These are phyloP conservation scores for Arge pagana DNA, from an alignment of 2,888 invertebrate species.

Conservation along the genomic window DNA sequence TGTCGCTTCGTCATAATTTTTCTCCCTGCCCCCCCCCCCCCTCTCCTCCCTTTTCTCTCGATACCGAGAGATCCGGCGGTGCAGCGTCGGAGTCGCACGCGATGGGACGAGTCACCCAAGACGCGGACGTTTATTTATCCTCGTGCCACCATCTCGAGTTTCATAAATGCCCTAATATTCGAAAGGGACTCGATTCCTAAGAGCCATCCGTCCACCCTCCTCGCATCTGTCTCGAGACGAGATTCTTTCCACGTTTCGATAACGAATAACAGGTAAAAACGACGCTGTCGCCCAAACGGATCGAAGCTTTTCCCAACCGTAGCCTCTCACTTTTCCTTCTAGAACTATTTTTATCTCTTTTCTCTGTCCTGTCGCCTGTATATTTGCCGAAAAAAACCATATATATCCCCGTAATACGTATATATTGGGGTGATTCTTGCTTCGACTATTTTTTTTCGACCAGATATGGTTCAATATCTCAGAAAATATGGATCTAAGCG, in stretches of 20 bases:
- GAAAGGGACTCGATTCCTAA: slow-evolving; percentile 17
- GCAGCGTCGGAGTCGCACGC: background rate
- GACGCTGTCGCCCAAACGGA: too few species aligned
- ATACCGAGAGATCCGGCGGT: background rate
- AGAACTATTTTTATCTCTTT: too few species aligned
- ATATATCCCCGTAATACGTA: too few species aligned
- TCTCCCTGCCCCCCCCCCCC: background rate
- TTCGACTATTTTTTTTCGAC: too few species aligned
- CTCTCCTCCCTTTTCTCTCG: background rate
- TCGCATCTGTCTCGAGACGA: background rate
- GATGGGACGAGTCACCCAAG: background rate
- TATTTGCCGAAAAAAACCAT: too few species aligned
- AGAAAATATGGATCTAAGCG: too few species aligned
- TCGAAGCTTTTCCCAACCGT: too few species aligned
- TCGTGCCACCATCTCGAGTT: slow-evolving; percentile 29
- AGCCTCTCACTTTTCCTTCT: too few species aligned
- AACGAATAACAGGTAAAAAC: too few species aligned
- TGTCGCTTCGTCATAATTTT: slow-evolving; percentile 3
- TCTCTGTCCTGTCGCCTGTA: too few species aligned
- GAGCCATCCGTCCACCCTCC: background rate
- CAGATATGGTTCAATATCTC: too few species aligned
- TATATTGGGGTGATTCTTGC: too few species aligned
- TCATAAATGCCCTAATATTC: slow-evolving; percentile 40
- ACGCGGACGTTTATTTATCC: slow-evolving; percentile 18
- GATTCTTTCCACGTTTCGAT: background rate